Percentiles rank a stretch among this genome's conserved stretches.
phyloP scores from a whole-genome alignment of 2,797 vertebrate species.

The Atherinosoma microstoma region DNA sequence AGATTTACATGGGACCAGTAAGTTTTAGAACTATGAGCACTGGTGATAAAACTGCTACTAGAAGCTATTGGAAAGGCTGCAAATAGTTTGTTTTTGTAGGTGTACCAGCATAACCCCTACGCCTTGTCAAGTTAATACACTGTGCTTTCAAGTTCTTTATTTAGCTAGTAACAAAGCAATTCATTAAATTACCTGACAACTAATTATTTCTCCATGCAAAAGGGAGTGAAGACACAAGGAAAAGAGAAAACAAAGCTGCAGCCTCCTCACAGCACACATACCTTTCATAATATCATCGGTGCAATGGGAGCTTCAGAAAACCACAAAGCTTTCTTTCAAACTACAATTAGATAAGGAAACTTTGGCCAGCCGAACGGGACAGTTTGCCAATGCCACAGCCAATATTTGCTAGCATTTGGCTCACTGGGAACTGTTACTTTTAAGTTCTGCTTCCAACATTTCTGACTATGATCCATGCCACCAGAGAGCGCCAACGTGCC shows the following conservation, averaged over 20 bases:
- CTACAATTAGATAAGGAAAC: conserved; percentile 34
- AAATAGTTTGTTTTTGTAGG: too few relatives aligned
- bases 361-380: conserved; percentile 30
- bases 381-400: conserved; percentile 30
- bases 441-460: conserved; percentile 52
- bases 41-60: too few relatives aligned
- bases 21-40: too few relatives aligned
- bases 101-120: too few relatives aligned
- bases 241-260: background rate
- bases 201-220: background rate
- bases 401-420: conserved; percentile 57
- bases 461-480: conserved; percentile 34
- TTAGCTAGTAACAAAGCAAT: background rate
- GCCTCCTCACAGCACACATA: background rate
- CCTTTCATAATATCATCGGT: conserved; percentile 16
- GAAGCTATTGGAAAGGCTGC: too few relatives aligned
- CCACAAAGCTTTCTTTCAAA: conserved; percentile 35
- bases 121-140: too few relatives aligned
- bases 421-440: conserved; percentile 43
- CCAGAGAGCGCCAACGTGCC: conserved; percentile 32
- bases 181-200: background rate
- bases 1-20: too few relatives aligned
- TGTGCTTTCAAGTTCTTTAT: background rate
- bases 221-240: background rate
- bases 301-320: background rate